These are phyloP conservation scores for Mimachlamys varia DNA, from an alignment of 2,888 invertebrate species.

Conservation along the genomic window DNA sequence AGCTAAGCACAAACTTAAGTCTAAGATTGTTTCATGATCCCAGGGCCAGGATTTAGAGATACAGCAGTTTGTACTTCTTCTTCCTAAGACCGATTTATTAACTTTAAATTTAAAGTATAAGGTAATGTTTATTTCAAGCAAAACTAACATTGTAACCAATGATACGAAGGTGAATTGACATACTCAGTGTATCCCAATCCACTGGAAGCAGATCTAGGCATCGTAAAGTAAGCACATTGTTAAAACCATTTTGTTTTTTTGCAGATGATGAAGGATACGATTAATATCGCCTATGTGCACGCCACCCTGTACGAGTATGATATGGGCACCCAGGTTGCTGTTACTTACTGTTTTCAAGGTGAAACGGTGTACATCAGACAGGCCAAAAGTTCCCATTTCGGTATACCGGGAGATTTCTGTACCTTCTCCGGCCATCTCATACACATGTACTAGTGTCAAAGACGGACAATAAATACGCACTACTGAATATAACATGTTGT, in stretches of 20 bases:
- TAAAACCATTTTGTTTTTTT: not conserved
- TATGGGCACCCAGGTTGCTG: not conserved
- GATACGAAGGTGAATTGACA: too few species aligned
- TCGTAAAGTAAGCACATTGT: too few species aligned
- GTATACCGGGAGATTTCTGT: not conserved
- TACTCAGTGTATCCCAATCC: too few species aligned
- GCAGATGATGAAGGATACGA: not conserved
- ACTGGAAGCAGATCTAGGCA: too few species aligned
- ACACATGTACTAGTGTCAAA: not conserved
- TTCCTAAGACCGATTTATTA: too few species aligned
- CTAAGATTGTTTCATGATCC: too few species aligned
- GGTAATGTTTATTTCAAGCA: too few species aligned
- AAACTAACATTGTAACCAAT: too few species aligned
- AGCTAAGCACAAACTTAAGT: too few species aligned
- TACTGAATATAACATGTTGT: not conserved
- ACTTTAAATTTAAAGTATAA: too few species aligned
- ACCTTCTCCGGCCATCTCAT: constrained; percentile 21
- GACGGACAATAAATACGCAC: not conserved
- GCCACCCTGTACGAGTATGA: not conserved
- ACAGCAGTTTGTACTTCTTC: too few species aligned
- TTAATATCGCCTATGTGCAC: not conserved
- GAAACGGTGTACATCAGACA: not conserved
- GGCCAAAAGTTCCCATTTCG: not conserved
- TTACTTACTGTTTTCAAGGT: not conserved
- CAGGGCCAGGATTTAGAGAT: too few species aligned